Conservation (phyloP, 2,113 vertebrate species). For the Myotis lucifugus region DNA sequence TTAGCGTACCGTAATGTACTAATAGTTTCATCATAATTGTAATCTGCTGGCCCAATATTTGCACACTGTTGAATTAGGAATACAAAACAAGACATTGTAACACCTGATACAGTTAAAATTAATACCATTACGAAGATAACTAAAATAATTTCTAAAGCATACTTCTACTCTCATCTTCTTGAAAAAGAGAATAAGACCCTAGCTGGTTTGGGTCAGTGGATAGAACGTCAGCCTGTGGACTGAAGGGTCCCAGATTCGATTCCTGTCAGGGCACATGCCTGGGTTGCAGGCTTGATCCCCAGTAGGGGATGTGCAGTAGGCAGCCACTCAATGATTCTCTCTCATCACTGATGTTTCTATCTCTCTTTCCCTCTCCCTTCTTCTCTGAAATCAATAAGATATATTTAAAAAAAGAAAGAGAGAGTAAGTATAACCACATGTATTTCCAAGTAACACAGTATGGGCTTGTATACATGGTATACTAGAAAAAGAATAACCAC, state of each 20-base stretch:
- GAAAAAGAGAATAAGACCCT: background rate
- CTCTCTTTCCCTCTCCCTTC: no score
- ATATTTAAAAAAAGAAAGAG: background rate
- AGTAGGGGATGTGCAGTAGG: no score
- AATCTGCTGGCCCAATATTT: conserved; percentile 98
- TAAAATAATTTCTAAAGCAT: background rate
- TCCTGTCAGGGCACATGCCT: no score
- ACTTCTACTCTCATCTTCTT: background rate
- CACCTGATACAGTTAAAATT: background rate
- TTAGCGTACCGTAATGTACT: conserved; percentile 99
- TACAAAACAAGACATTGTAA: conserved; percentile 45
- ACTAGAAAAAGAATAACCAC: conserved; percentile 14
- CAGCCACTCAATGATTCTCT: no score
- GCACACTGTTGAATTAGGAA: conserved; percentile 89
- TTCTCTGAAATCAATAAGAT: no score
- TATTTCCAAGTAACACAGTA: conserved; percentile 8
- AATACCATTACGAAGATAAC: conserved; percentile 4
- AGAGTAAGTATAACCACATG: background rate
- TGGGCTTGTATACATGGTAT: background rate
- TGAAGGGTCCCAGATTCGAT: no score
- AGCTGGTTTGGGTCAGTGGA: no score
- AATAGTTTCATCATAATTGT: conserved; percentile 99
- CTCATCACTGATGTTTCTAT: no score
- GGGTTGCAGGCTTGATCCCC: no score
- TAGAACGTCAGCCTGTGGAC: no score